Evolutionary conservation across 2,113 vertebrate genomes (phyloP).

Genomic region (Telmatochromis sp.): DNA sequence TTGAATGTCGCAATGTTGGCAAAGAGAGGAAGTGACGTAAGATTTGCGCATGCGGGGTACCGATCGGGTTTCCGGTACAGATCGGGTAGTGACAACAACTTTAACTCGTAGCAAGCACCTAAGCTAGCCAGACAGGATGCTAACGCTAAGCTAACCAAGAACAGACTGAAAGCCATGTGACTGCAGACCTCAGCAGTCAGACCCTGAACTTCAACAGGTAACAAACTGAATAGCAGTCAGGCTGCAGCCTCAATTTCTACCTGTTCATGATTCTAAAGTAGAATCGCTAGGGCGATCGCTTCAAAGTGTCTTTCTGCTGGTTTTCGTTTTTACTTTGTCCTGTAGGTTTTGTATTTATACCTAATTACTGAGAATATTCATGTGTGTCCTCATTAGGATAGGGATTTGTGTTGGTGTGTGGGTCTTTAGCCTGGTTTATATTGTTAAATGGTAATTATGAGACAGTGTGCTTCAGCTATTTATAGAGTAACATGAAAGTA

Average conservation of each 20-base stretch:
- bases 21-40: too few species aligned
- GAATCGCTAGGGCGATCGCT: accelerated
- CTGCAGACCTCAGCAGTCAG: neutral
- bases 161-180: neutral
- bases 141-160: neutral
- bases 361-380: neutral
- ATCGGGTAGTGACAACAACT: neutral
- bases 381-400: neutral
- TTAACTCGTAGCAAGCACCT: neutral
- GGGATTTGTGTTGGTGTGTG: neutral
- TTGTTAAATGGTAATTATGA: neutral
- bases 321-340: neutral
- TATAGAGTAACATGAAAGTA: neutral
- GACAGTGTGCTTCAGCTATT: accelerated
- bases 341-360: neutral
- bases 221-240: neutral
- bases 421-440: neutral
- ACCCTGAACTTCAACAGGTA: accelerated
- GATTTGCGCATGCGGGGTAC: too few species aligned
- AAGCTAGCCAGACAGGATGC: neutral
- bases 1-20: too few species aligned
- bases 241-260: neutral
- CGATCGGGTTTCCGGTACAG: too few species aligned
- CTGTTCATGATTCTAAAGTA: neutral
- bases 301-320: neutral